Evolutionary conservation across 2,113 vertebrate genomes (phyloP), one percentile per base, ranked within the genome.

Genomic region (Gavia stellata): DNA sequence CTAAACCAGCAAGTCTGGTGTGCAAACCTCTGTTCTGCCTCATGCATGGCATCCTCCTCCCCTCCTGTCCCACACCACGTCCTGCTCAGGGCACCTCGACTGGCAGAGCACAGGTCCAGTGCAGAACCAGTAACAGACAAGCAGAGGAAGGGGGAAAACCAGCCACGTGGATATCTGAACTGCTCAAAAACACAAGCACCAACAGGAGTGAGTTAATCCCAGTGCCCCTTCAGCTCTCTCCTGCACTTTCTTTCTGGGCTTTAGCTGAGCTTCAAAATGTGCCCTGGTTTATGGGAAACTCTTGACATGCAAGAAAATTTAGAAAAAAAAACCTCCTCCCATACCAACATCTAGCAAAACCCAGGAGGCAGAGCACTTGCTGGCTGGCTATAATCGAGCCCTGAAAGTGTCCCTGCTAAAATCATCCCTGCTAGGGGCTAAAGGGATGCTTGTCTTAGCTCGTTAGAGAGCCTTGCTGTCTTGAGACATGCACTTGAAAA

Each of bases 381-480:
- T 71, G 81, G 28, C 62, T 62, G 72, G 73, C 53, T 94, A 71
- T 61, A 83, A 52, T n/a, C 7, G 7, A 67, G 61, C 47, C 90
- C 94, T 96, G 77, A 86, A 94, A 92, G 50, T 86, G 74, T 61
- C 79, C 21, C 17, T 62, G 62, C 93, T 96, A 84, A 96, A 95
- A 92, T 71, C 71, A 86, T 83, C 78, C 28, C 59, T 91, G 88
- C 92, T 92, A 81, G 93, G 73, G 88, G 88, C 74, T 52, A 70
- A 95, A n/a, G 87, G 67, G 93, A 83, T 93, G 74, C 84, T 95
- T 96, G 96, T 96, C 95, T 95, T 82, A 81, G 71, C 95, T 95
- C 36, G 15, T 98, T 97, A 98, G 92, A 89, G 91, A 95, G 50
- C 49, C 62, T 82, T 42, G 77, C 72, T 93, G 80, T 96, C 96